Evolutionary conservation across 2,113 vertebrate genomes (phyloP).

Genomic region (Antechinus stuartii): DNA sequence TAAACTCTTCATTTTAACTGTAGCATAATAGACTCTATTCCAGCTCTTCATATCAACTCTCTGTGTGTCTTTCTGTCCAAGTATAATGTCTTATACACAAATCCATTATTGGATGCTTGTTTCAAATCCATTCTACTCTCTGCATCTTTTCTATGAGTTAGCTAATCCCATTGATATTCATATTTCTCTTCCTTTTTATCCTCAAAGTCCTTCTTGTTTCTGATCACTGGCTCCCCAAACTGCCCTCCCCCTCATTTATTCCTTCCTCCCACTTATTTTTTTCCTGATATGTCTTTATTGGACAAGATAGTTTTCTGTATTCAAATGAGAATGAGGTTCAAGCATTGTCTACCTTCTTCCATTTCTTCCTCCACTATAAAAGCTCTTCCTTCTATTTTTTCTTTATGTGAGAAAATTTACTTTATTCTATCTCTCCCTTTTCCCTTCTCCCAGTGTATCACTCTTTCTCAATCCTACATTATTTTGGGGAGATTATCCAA

Average conservation of each 20-base stretch:
- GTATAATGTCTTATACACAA: not conserved
- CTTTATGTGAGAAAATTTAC: not conserved
- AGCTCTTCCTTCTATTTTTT: not conserved
- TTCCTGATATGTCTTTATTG: not conserved
- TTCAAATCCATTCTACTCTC: not conserved
- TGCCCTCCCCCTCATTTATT: not conserved
- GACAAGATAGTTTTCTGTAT: not conserved
- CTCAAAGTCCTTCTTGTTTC: not conserved
- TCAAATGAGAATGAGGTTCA: not conserved
- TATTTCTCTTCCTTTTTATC: not conserved
- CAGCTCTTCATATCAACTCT: too few relatives aligned
- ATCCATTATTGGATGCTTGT: not conserved
- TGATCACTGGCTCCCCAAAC: not conserved
- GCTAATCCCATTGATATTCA: not conserved
- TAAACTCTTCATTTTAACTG: not conserved
- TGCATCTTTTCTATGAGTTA: not conserved
- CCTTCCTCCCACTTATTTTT: not conserved
- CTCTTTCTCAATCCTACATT: not conserved
- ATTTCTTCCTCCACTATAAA: not conserved
- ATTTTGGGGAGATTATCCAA: not conserved
- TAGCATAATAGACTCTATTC: not conserved
- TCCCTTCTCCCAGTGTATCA: not conserved
- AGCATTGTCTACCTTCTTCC: not conserved
- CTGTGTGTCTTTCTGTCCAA: too few relatives aligned
- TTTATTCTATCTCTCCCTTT: not conserved